Evolutionary conservation across 2,113 vertebrate species (phyloP).

Genomic region (Heloderma charlesbogerti): DNA sequence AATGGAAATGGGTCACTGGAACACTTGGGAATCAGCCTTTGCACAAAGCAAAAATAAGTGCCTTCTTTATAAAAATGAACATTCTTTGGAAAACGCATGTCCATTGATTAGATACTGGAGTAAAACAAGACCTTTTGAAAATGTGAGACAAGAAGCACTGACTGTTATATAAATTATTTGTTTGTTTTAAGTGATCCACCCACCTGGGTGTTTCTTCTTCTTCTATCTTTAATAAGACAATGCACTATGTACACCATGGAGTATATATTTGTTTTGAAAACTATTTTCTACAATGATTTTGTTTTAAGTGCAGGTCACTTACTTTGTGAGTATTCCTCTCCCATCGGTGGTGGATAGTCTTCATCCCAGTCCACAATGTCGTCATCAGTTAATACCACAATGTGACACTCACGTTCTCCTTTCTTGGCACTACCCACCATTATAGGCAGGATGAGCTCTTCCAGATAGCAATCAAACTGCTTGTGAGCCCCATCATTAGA

Average conservation of each 20-base stretch:
- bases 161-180: not conserved
- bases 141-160: not conserved
- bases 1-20: not conserved
- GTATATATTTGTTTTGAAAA: not conserved
- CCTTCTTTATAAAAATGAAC: not conserved
- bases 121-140: not conserved
- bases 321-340: conserved; percentile 95
- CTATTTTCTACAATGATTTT: too few species aligned
- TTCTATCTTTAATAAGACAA: not conserved
- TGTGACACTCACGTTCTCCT: conserved; percentile 93
- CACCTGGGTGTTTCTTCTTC: not conserved
- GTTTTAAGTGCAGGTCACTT: conserved; percentile 51
- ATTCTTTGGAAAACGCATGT: not conserved
- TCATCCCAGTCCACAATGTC: conserved; percentile 98
- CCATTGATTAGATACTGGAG: not conserved
- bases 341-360: conserved; percentile 95
- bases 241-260: not conserved
- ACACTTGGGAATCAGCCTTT: not conserved
- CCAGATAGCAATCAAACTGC: conserved; percentile 94
- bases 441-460: conserved; percentile 94
- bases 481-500: conserved; percentile 93
- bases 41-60: too few species aligned
- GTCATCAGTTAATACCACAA: conserved; percentile 93
- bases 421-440: conserved; percentile 95
- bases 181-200: not conserved